A percentile compares a stretch with the other conserved stretches of the same genome.
Evolutionary conservation across 2,888 invertebrate species (phyloP).

Genomic region (Caenorhabditis parvicauda): DNA sequence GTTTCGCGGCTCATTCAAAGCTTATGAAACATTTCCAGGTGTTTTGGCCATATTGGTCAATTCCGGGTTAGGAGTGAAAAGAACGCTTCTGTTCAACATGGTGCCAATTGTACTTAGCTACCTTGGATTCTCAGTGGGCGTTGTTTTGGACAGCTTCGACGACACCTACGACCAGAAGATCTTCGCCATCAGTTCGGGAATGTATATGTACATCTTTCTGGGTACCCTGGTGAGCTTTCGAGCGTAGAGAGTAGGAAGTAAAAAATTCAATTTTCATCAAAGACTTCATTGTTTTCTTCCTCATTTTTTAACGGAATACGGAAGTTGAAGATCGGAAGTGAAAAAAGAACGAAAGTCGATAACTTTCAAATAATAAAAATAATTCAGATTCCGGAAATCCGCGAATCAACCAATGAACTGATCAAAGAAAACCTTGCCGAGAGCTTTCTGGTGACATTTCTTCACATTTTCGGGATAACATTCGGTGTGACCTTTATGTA

Average conservation of each 20-base stretch:
- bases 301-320: too few relatives aligned
- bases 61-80: constrained; percentile 52
- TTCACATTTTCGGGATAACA: constrained; percentile 44
- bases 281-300: too few relatives aligned
- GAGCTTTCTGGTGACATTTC: constrained; percentile 40
- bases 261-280: not conserved
- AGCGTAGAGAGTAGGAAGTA: not conserved
- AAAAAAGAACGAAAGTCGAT: too few relatives aligned
- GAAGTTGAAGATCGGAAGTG: too few relatives aligned
- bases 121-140: constrained; percentile 51
- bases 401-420: constrained; percentile 52
- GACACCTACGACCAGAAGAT: constrained; percentile 55
- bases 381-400: constrained; percentile 59
- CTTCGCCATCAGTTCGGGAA: constrained; percentile 56
- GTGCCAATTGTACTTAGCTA: constrained; percentile 52
- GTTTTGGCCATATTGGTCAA: constrained; percentile 56
- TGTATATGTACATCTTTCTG: constrained; percentile 61
- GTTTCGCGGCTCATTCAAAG: too few relatives aligned
- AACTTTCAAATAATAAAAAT: too few relatives aligned
- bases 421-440: constrained; percentile 46
- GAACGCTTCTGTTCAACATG: constrained; percentile 51
- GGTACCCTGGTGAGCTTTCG: constrained; percentile 54
- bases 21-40: constrained; percentile 24
- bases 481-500: constrained; percentile 49
- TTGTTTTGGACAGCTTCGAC: constrained; percentile 49